phyloP scores from a whole-genome alignment of 1,140 invertebrate species.

The Pseudomyrmex cubaensis region DNA sequence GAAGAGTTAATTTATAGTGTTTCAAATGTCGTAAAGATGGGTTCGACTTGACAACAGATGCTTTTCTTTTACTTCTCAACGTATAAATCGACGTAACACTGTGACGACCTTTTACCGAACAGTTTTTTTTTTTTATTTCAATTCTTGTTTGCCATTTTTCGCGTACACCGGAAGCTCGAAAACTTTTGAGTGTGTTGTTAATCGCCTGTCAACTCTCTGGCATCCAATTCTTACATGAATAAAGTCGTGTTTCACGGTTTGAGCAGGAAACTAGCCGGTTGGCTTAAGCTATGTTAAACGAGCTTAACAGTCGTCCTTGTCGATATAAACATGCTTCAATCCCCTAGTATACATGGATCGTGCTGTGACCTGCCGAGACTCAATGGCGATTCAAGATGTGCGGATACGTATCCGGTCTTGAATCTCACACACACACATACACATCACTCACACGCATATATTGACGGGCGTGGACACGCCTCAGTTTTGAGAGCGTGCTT shows the following conservation, averaged over 20 bases:
- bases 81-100: neutral
- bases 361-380: constrained; percentile 38
- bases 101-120: neutral
- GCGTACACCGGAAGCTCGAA: neutral
- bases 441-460: constrained; percentile 64
- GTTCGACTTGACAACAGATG: neutral
- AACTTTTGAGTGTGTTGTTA: neutral
- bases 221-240: constrained; percentile 36
- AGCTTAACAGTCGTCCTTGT: neutral
- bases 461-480: constrained; percentile 72
- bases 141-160: neutral
- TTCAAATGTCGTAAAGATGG: neutral
- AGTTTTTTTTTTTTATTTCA: neutral
- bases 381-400: constrained; percentile 17
- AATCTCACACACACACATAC: constrained; percentile 64
- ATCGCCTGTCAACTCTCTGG: constrained; percentile 28
- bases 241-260: constrained; percentile 64
- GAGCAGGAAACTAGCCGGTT: constrained; percentile 60
- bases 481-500: constrained; percentile 71
- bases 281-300: constrained; percentile 9
- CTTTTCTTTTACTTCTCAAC: neutral
- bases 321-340: neutral
- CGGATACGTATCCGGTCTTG: constrained; percentile 52
- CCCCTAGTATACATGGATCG: neutral
- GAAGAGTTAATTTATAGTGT: constrained; percentile 19